A percentile compares a stretch with the other conserved stretches of the same genome.
phyloP scores from a whole-genome alignment of 37 sponge, comb jelly and placozoan species.

The Mnemiopsis leidyi region DNA sequence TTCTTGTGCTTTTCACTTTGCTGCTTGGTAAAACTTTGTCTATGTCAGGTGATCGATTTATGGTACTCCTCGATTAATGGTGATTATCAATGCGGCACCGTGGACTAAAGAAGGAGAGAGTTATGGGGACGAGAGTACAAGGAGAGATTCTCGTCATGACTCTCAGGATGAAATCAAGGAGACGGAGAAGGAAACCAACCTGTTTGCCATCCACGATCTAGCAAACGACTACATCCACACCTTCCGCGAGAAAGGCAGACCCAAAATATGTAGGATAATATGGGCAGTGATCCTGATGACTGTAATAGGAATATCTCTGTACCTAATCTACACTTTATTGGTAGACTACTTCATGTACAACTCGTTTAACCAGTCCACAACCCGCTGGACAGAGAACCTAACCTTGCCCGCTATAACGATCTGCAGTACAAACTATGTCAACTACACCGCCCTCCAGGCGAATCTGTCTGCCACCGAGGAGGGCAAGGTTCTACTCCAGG shows the following conservation, averaged over 20 bases:
- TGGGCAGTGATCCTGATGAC: background rate
- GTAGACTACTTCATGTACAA: constrained; percentile 16
- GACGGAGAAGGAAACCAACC: background rate
- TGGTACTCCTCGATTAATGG: background rate
- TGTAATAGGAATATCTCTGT: background rate
- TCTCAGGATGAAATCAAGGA: background rate
- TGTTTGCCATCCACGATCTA: constrained; percentile 7
- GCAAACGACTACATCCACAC: constrained; percentile 12
- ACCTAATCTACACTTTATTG: background rate
- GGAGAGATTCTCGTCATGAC: background rate
- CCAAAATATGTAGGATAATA: background rate
- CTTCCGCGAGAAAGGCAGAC: background rate
- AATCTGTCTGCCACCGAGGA: background rate
- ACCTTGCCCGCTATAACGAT: constrained; percentile 57
- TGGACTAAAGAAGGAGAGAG: background rate
- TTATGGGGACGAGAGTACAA: background rate
- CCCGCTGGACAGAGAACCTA: background rate
- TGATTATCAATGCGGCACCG: constrained; percentile 2
- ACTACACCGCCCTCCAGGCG: constrained; percentile 12
- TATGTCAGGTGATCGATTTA: background rate
- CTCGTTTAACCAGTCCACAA: constrained; percentile 54
- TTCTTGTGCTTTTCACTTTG: too few relatives aligned
- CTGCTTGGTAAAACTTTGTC: too few relatives aligned
- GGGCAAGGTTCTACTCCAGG: background rate
- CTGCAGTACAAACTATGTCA: constrained; percentile 21